Evolutionary conservation across 2,888 invertebrate species (phyloP).

Genomic region (Drosophila paramelanica): DNA sequence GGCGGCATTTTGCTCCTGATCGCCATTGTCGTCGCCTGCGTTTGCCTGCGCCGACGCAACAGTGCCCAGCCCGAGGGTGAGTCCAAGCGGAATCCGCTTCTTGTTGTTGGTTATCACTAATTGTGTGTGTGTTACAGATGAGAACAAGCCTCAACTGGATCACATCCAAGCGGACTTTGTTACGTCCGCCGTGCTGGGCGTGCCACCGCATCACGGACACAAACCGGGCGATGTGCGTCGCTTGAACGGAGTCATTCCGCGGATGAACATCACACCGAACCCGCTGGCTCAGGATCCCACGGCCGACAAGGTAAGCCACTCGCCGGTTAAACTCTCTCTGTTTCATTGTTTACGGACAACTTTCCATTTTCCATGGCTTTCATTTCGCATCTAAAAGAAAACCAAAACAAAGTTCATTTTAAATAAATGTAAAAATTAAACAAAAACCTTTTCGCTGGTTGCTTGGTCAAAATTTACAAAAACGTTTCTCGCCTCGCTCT

Average conservation of each 20-base stretch:
- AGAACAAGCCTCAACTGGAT: constrained; percentile 85
- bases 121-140: constrained; percentile 63
- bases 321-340: neutral
- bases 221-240: constrained; percentile 73
- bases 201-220: constrained; percentile 56
- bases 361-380: constrained; percentile 24
- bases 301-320: constrained; percentile 81
- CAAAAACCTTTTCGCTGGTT: constrained; percentile 74
- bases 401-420: neutral
- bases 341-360: neutral
- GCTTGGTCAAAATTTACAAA: constrained; percentile 76
- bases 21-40: constrained; percentile 80
- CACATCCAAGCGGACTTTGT: constrained; percentile 84
- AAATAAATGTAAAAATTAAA: constrained; percentile 10
- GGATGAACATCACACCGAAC: constrained; percentile 85
- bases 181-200: constrained; percentile 82
- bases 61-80: constrained; percentile 83
- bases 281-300: constrained; percentile 83
- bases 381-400: constrained; percentile 16
- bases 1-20: constrained; percentile 82
- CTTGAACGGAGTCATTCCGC: constrained; percentile 83
- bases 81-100: neutral
- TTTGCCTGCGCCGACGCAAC: constrained; percentile 82
- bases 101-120: neutral
- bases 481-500: constrained; percentile 44